A percentile compares a stretch with the other conserved stretches of the same genome.
These are phyloP conservation scores for zebrafish (Danio rerio) DNA, from an alignment of 2,113 vertebrate species.

Conservation along the genomic window DNA sequence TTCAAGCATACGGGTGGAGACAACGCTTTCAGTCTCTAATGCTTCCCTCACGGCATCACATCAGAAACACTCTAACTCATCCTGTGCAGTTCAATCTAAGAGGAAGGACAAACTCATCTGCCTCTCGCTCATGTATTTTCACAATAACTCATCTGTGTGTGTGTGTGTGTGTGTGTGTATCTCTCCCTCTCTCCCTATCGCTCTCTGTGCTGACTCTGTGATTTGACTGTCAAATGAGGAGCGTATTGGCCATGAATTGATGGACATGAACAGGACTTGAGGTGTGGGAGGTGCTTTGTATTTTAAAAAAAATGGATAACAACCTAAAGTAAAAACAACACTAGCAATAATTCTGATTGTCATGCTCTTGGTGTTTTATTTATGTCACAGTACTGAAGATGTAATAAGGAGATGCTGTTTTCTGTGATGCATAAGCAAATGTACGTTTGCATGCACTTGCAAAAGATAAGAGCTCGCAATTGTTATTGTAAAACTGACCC, in stretches of 20 bases:
- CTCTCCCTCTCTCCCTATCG: constrained; percentile 1
- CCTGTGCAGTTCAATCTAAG: constrained; percentile 8
- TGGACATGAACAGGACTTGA: constrained; percentile 14
- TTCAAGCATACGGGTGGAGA: neutral
- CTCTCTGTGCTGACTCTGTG: constrained; percentile 67
- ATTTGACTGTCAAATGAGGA: constrained; percentile 80
- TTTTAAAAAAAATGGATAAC: neutral
- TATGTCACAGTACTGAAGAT: no score
- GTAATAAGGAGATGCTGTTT: no score
- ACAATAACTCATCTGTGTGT: constrained; percentile 1
- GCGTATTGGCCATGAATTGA: constrained; percentile 52
- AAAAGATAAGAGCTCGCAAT: no score
- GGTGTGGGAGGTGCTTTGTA: neutral
- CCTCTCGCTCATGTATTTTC: constrained; percentile 20
- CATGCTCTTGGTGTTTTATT: no score
- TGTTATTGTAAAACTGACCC: no score
- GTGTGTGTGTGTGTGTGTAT: neutral
- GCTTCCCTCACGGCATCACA: constrained; percentile 11
- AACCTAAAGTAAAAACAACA: no score
- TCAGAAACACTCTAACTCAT: neutral
- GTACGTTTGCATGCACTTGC: no score
- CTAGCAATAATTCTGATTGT: no score
- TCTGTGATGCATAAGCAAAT: no score
- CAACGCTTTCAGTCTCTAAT: constrained; percentile 41
- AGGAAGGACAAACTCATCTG: constrained; percentile 32